These are phyloP conservation scores for Paralichthys olivaceus DNA, from an alignment of 2,113 vertebrate genomes.

Conservation along the genomic window DNA sequence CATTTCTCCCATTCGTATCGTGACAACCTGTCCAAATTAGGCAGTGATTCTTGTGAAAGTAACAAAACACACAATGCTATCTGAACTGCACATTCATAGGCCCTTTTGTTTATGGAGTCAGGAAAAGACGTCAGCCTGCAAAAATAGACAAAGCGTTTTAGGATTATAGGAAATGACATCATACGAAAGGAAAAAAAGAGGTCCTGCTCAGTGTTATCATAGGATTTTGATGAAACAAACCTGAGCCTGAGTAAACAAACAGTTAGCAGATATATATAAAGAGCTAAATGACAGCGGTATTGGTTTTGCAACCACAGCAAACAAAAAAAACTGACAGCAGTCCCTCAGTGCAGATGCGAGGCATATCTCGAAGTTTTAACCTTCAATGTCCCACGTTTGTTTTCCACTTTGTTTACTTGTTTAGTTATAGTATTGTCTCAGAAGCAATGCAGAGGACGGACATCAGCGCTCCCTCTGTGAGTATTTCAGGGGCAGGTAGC, in stretches of 20 bases:
- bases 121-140: constrained; percentile 62
- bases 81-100: constrained; percentile 43
- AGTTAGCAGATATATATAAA: not conserved
- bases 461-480: not conserved
- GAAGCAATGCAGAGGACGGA: not conserved
- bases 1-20: not conserved
- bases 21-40: constrained; percentile 40
- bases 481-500: not conserved
- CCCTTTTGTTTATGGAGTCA: constrained; percentile 64
- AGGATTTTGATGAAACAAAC: constrained; percentile 30
- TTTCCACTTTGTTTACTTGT: not conserved
- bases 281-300: not conserved
- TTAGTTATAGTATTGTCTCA: not conserved
- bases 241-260: not conserved
- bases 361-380: not conserved
- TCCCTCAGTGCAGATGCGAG: not conserved
- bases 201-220: not conserved
- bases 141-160: constrained; percentile 70
- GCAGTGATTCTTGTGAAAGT: constrained; percentile 24
- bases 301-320: not conserved
- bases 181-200: constrained; percentile 36
- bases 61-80: constrained; percentile 61
- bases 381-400: not conserved
- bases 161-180: constrained; percentile 67
- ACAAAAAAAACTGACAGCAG: not conserved